phyloP scores from a whole-genome alignment of 2,888 invertebrate genomes.

The Hermodice carunculata region DNA sequence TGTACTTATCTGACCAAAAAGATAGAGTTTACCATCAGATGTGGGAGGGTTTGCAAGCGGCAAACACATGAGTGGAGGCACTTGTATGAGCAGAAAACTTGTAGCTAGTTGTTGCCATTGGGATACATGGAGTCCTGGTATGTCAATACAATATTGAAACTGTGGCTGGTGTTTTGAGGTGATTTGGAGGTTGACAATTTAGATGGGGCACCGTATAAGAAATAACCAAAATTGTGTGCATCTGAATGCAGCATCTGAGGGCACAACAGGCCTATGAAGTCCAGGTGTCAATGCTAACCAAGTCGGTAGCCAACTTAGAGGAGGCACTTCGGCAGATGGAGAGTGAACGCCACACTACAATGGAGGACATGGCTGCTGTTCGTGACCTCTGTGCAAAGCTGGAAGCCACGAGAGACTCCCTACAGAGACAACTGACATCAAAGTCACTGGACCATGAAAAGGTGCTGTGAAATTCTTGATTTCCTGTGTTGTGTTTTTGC shows the following conservation, averaged over 20 bases:
- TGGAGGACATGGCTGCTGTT: constrained; percentile 64
- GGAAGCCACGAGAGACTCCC: constrained; percentile 65
- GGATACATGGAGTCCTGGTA: too few species aligned
- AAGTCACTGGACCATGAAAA: constrained; percentile 66
- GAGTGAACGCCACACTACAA: constrained; percentile 64
- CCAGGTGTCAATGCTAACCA: constrained; percentile 64
- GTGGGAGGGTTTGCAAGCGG: too few species aligned
- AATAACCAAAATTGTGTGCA: background rate
- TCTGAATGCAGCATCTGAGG: constrained; percentile 50
- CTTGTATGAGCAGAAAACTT: too few species aligned
- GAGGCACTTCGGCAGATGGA: constrained; percentile 58
- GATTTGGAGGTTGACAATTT: too few species aligned
- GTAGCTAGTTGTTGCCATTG: too few species aligned
- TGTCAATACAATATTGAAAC: too few species aligned
- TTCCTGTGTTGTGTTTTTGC: too few species aligned
- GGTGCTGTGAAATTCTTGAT: constrained; percentile 43
- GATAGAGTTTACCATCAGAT: too few species aligned
- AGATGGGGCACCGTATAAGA: too few species aligned
- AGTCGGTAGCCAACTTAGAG: constrained; percentile 63
- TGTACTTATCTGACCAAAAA: too few species aligned
- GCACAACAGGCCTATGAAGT: constrained; percentile 64
- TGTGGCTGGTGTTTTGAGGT: too few species aligned
- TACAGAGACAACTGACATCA: constrained; percentile 65
- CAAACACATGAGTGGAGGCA: too few species aligned
- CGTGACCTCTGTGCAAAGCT: constrained; percentile 67